A percentile compares a stretch with the other conserved stretches of the same genome.
Conservation (phyloP, 2,888 invertebrate species). For the Hecatera dysodea region DNA sequence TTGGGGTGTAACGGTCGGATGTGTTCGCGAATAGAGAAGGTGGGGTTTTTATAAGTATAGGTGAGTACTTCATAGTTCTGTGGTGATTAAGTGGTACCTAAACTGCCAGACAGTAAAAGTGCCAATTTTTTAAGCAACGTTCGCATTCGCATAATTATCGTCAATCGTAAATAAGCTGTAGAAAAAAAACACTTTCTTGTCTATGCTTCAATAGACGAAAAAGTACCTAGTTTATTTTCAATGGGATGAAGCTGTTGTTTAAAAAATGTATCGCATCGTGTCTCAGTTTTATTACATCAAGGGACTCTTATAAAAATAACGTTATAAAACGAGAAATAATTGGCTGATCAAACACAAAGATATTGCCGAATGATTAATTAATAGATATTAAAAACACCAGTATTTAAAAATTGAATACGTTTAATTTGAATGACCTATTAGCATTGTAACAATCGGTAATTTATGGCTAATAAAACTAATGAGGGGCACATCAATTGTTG, state of each 20-base stretch:
- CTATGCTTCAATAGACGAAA: too few relatives aligned
- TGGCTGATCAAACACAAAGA: constrained; percentile 28
- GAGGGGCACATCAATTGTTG: constrained; percentile 19
- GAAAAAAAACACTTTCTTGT: too few relatives aligned
- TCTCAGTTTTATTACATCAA: constrained; percentile 1
- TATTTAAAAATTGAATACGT: constrained; percentile 39
- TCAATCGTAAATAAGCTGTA: too few relatives aligned
- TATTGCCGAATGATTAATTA: constrained; percentile 34
- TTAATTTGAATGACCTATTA: constrained; percentile 40
- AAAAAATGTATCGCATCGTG: constrained; percentile 19
- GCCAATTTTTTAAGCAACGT: too few relatives aligned
- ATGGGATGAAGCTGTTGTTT: not conserved
- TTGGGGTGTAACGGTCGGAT: constrained; percentile 12
- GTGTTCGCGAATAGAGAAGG: constrained; percentile 8
- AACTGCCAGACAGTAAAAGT: too few relatives aligned
- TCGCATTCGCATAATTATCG: too few relatives aligned
- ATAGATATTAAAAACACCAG: constrained; percentile 22
- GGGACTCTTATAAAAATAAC: not conserved
- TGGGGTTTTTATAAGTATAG: constrained; percentile 19
- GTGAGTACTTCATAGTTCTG: not conserved
- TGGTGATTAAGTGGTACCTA: not conserved
- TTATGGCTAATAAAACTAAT: constrained; percentile 47
- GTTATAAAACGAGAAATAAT: constrained; percentile 29
- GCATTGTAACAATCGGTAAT: constrained; percentile 43
- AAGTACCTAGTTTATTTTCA: too few relatives aligned